phyloP scores from a whole-genome alignment of 2,797 vertebrate genomes.

The Eulemur coronatus region DNA sequence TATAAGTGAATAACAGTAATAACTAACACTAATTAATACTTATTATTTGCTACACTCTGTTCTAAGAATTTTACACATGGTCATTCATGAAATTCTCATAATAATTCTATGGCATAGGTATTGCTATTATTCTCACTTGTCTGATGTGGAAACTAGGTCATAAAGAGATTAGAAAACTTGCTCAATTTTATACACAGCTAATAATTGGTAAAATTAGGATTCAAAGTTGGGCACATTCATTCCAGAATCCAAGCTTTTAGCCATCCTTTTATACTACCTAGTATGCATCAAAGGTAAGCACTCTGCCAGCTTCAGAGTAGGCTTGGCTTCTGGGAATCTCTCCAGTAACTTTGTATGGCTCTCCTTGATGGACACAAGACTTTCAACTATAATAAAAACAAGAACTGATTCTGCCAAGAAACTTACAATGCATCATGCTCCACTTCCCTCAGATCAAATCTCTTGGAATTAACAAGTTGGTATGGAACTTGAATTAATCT shows the following conservation, averaged over 20 bases:
- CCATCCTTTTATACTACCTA: not conserved
- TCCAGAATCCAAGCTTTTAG: not conserved
- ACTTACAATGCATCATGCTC: not conserved
- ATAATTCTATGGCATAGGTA: not conserved
- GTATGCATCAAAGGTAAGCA: slow-evolving; percentile 5
- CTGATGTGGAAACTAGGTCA: not conserved
- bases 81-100: not conserved
- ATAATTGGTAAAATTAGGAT: not conserved
- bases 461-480: not conserved
- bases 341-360: not conserved
- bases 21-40: not conserved
- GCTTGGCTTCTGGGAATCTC: slow-evolving; percentile 20
- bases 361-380: not conserved
- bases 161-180: not conserved
- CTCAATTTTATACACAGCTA: not conserved
- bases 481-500: not conserved
- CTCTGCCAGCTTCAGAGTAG: not conserved
- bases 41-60: not conserved
- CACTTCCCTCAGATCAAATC: not conserved
- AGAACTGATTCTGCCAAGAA: not conserved
- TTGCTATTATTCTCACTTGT: slow-evolving; percentile 34
- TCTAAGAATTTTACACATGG: not conserved
- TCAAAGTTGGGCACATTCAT: not conserved
- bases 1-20: not conserved
- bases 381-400: not conserved